Percentiles rank a stretch among this genome's conserved stretches.
These are phyloP conservation scores for Andrena hattorfiana DNA, from an alignment of 2,888 invertebrate genomes.

Conservation along the genomic window DNA sequence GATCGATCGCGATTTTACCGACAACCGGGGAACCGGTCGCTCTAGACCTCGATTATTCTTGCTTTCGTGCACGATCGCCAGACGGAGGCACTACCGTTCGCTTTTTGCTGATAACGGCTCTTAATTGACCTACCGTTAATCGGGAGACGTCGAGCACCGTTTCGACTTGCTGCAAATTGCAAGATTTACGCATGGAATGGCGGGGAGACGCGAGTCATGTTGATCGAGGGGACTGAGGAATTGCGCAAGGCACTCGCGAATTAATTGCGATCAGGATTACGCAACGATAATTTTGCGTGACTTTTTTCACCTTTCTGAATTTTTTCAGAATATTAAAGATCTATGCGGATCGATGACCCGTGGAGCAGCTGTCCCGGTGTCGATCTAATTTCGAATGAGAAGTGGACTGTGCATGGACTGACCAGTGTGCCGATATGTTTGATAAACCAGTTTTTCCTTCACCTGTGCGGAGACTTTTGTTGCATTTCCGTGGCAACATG, in stretches of 20 bases:
- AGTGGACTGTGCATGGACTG: constrained; percentile 9
- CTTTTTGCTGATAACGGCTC: constrained; percentile 12
- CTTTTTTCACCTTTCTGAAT: neutral
- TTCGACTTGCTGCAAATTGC: neutral
- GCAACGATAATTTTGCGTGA: neutral
- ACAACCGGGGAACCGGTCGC: constrained; percentile 48
- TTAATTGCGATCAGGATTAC: neutral
- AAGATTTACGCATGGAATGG: neutral
- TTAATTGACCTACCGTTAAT: neutral
- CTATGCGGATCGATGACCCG: neutral
- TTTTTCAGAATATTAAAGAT: neutral
- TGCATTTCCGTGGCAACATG: neutral
- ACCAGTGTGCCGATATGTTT: neutral
- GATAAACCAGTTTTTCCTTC: constrained; percentile 54
- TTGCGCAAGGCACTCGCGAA: neutral
- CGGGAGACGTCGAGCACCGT: neutral
- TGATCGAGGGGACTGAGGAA: neutral
- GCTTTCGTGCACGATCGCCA: constrained; percentile 77
- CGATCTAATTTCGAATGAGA: constrained; percentile 41
- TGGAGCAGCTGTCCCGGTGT: neutral
- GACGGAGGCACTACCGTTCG: constrained; percentile 80
- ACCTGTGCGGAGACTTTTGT: neutral
- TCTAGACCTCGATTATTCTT: constrained; percentile 52
- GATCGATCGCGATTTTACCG: constrained; percentile 69
- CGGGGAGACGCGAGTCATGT: neutral